These are phyloP conservation scores for Argynnis bischoffii DNA, from an alignment of 2,888 invertebrate genomes.

Conservation along the genomic window DNA sequence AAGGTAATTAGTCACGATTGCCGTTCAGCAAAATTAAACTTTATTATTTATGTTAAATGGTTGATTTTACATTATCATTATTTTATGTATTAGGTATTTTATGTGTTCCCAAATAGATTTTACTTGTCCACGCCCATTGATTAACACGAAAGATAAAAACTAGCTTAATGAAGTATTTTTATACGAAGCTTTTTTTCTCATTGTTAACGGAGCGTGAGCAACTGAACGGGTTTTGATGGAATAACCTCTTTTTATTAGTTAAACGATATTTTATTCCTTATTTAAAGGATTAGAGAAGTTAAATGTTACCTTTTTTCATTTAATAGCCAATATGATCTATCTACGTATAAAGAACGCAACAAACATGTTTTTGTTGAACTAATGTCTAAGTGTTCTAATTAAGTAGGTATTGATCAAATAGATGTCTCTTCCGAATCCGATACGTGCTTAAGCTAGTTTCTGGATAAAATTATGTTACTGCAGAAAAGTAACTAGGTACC, in stretches of 20 bases:
- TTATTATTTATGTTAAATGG: constrained; percentile 33
- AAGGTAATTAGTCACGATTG: constrained; percentile 6
- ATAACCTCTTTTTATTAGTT: constrained; percentile 17
- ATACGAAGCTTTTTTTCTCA: constrained; percentile 71
- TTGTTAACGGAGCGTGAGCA: constrained; percentile 63
- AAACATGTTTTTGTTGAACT: no score
- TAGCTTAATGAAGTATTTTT: constrained; percentile 76
- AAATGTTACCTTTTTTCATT: no score
- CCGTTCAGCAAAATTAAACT: constrained; percentile 38
- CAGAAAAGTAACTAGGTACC: no score
- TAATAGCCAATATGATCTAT: no score
- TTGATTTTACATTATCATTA: constrained; percentile 31
- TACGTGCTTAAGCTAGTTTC: no score
- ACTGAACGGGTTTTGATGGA: constrained; percentile 39
- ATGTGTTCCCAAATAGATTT: constrained; percentile 51
- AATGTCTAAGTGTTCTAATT: no score
- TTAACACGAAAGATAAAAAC: constrained; percentile 72
- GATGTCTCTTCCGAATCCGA: no score
- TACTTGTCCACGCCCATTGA: constrained; percentile 74
- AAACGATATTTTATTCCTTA: constrained; percentile 2
- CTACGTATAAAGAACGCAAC: no score
- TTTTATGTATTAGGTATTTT: constrained; percentile 40
- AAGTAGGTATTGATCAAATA: no score
- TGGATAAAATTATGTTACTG: no score
- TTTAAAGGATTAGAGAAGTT: not conserved